Percentiles rank a stretch among this genome's conserved stretches.
Evolutionary conservation across 2,888 invertebrate genomes (phyloP).

Genomic region (Ormyrus nitidulus): DNA sequence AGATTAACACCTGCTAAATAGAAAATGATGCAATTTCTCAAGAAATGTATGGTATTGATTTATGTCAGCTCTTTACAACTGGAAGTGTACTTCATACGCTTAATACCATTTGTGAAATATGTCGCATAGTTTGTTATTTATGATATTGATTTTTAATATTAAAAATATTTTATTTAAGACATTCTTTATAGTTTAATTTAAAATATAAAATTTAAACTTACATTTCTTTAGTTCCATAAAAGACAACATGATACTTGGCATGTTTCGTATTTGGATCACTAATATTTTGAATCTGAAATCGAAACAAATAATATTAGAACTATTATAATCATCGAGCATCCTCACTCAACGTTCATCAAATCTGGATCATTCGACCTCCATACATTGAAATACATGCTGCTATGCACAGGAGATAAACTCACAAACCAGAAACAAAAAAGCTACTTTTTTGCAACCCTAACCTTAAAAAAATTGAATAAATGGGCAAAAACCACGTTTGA

Average conservation of each 20-base stretch:
- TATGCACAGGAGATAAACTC: background rate
- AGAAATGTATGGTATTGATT: no score
- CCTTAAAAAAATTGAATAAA: no score
- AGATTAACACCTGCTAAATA: no score
- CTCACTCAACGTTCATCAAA: no score
- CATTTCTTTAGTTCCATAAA: slow-evolving; percentile 97
- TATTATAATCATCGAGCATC: background rate
- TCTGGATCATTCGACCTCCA: no score
- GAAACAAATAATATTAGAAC: slow-evolving; percentile 49
- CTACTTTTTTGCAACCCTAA: no score
- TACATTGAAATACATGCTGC: background rate
- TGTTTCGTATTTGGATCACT: slow-evolving; percentile 81
- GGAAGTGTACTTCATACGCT: no score
- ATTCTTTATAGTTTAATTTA: background rate
- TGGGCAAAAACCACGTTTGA: no score
- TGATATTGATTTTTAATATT: background rate
- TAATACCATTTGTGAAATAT: no score
- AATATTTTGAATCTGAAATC: slow-evolving; percentile 79
- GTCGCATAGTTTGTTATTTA: no score
- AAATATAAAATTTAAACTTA: slow-evolving; percentile 77
- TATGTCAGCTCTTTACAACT: no score
- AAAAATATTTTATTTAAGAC: background rate
- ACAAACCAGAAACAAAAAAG: background rate
- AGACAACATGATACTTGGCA: slow-evolving; percentile 87
- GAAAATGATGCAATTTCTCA: no score